Percentiles rank a stretch among this genome's conserved stretches.
These are phyloP conservation scores for Pheosia gnoma DNA, from an alignment of 2,888 invertebrate genomes.

Conservation along the genomic window DNA sequence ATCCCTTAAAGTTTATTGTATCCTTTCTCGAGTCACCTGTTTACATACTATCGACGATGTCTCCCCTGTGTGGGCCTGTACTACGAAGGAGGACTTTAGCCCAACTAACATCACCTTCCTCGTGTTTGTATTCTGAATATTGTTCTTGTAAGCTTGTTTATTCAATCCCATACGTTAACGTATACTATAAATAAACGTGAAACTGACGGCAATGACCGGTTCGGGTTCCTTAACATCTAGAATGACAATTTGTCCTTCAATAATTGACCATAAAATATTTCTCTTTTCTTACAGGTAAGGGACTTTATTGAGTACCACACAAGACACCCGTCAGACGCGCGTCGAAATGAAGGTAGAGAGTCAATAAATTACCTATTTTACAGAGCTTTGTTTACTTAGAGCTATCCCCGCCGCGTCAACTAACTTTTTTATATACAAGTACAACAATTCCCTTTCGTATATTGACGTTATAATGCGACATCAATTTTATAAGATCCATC, in stretches of 20 bases:
- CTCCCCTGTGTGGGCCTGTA: conserved; percentile 45
- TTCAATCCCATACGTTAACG: conserved; percentile 47
- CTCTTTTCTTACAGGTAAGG: conserved; percentile 66
- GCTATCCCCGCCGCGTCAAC: conserved; percentile 27
- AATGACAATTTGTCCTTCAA: conserved; percentile 49
- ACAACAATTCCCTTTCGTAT: conserved; percentile 12
- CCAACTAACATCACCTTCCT: conserved; percentile 14
- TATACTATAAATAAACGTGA: conserved; percentile 46
- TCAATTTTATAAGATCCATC: conserved; percentile 14
- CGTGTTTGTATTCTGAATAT: conserved; percentile 33
- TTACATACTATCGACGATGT: conserved; percentile 37
- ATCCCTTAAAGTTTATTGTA: conserved; percentile 42
- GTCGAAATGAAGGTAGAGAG: conserved; percentile 37
- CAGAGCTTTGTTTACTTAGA: conserved; percentile 37
- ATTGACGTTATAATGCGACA: conserved; percentile 30
- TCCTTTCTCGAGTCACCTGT: conserved; percentile 45
- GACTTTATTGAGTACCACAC: conserved; percentile 48
- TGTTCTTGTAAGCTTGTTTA: conserved; percentile 42
- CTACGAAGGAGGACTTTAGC: conserved; percentile 26
- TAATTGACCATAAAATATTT: conserved; percentile 52
- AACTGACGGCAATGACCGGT: conserved; percentile 36
- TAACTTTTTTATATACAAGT: conserved; percentile 14
- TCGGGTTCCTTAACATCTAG: conserved; percentile 32
- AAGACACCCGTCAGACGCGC: conserved; percentile 41
- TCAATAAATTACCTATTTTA: conserved; percentile 54